A percentile compares a stretch with the other conserved stretches of the same genome.
Evolutionary conservation across 2,113 vertebrate genomes (phyloP).

Genomic region (Oreochromis niloticus): DNA sequence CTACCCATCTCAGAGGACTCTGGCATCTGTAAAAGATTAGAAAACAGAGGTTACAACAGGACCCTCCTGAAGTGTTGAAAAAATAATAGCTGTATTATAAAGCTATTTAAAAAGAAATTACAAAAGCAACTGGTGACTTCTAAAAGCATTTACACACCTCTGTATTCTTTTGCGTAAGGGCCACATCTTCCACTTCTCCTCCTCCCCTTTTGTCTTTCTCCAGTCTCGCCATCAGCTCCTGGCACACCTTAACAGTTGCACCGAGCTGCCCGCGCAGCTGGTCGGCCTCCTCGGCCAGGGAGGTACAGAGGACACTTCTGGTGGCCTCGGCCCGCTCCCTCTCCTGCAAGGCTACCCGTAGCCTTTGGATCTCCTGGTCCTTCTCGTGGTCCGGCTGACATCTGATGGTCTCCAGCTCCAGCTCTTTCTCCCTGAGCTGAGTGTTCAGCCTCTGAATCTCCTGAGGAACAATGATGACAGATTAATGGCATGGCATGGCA

Average conservation of each 20-base stretch:
- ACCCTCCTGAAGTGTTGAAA: background rate
- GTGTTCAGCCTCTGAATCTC: constrained; percentile 77
- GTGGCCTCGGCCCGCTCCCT: constrained; percentile 76
- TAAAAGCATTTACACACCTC: constrained; percentile 71
- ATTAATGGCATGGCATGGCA: background rate
- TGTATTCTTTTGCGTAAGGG: constrained; percentile 13
- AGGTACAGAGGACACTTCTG: constrained; percentile 78
- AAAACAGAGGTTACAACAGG: background rate
- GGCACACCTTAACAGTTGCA: constrained; percentile 84
- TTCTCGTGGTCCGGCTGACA: constrained; percentile 72
- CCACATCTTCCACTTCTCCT: constrained; percentile 11
- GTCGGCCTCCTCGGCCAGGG: constrained; percentile 80
- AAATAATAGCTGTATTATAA: background rate
- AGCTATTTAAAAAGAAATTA: background rate
- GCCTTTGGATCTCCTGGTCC: constrained; percentile 75
- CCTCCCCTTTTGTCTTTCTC: constrained; percentile 68
- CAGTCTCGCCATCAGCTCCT: constrained; percentile 80
- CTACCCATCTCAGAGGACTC: constrained; percentile 43
- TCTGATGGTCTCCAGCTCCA: constrained; percentile 67
- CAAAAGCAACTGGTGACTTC: too few species aligned
- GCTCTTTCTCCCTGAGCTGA: constrained; percentile 75
- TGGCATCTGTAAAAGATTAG: constrained; percentile 36
- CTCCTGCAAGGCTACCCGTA: constrained; percentile 73
- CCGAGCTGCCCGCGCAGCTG: constrained; percentile 81
- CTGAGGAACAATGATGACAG: constrained; percentile 46